Evolutionary conservation across 2,888 invertebrate genomes (phyloP).

Genomic region (Ochropacha duplaris): DNA sequence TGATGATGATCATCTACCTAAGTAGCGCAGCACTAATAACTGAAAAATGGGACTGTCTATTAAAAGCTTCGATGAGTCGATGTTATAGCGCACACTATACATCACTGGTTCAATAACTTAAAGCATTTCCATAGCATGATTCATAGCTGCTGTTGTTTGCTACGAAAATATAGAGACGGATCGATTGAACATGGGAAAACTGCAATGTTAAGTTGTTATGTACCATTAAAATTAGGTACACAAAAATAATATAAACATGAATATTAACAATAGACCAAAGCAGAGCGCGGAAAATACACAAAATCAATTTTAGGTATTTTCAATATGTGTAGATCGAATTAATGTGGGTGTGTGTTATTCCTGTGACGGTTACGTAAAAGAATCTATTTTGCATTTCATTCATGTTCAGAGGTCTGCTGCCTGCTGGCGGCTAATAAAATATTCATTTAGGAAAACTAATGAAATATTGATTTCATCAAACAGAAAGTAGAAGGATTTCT

Average conservation of each 20-base stretch:
- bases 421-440: not conserved
- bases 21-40: too few species aligned
- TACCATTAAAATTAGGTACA: too few species aligned
- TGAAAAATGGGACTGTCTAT: constrained; percentile 4
- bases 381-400: not conserved
- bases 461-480: not conserved
- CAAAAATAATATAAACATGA: too few species aligned
- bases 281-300: not conserved
- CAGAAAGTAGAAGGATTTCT: not conserved
- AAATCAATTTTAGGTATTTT: not conserved
- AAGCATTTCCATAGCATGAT: not conserved
- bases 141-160: constrained; percentile 2
- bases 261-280: not conserved
- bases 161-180: not conserved
- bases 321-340: not conserved
- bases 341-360: not conserved
- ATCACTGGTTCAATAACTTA: too few species aligned
- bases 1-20: too few species aligned
- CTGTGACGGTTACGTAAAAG: not conserved
- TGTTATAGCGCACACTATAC: constrained; percentile 1
- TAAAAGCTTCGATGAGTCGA: constrained; percentile 16
- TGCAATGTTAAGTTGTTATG: not conserved
- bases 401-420: not conserved
- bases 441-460: not conserved
- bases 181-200: not conserved